A percentile compares a stretch with the other conserved stretches of the same genome.
Evolutionary conservation across 1,140 invertebrate genomes (phyloP).

Genomic region (Solen grandis): DNA sequence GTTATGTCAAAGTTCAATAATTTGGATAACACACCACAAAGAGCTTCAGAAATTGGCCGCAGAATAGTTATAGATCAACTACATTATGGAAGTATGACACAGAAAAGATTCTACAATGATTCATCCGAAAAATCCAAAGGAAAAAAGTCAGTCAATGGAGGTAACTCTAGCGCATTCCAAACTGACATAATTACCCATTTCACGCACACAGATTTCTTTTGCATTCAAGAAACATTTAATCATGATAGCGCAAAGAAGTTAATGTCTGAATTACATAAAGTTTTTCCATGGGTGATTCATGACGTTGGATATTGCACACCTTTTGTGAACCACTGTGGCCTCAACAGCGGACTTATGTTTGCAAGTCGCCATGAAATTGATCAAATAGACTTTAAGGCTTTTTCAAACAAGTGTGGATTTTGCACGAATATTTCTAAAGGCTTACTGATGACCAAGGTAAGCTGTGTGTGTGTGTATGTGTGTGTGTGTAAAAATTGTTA

Average conservation of each 20-base stretch:
- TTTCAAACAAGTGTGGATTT: conserved; percentile 63
- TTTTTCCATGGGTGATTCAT: conserved; percentile 74
- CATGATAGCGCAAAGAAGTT: conserved; percentile 63
- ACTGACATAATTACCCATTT: conserved; percentile 66
- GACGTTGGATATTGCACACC: conserved; percentile 66
- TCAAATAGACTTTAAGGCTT: conserved; percentile 76
- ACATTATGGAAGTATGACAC: conserved; percentile 21
- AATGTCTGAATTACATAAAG: conserved; percentile 69
- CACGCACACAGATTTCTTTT: conserved; percentile 69
- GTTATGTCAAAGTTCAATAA: conserved; percentile 70
- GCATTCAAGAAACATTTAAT: conserved; percentile 72
- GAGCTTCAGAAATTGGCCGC: conserved; percentile 67
- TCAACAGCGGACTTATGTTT: conserved; percentile 80
- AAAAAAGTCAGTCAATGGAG: neutral
- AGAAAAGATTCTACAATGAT: neutral
- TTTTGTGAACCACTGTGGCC: conserved; percentile 62
- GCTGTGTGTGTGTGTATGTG: conserved; percentile 6
- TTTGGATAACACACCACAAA: conserved; percentile 57
- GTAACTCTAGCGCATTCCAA: neutral
- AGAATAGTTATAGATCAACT: conserved; percentile 67
- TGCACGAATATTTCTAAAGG: conserved; percentile 74
- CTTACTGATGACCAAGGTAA: conserved; percentile 79
- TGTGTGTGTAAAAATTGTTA: no score
- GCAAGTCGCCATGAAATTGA: conserved; percentile 78
- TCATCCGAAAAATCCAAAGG: no score